Percentiles rank a stretch among this genome's conserved stretches.
These are phyloP conservation scores for Ethmia dodecea DNA, from an alignment of 2,888 invertebrate genomes.

Conservation along the genomic window DNA sequence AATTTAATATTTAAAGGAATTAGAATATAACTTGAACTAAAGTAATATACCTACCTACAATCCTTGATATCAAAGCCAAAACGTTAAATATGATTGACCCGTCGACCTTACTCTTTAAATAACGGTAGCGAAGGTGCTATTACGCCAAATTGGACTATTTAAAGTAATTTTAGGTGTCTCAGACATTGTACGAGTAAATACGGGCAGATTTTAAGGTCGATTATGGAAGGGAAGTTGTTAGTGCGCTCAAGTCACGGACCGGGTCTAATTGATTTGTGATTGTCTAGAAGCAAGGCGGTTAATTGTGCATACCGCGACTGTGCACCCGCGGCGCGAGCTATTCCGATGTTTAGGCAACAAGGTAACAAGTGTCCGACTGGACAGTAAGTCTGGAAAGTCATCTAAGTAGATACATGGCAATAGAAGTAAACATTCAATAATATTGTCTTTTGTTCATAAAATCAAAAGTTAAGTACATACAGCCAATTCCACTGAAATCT, in stretches of 20 bases:
- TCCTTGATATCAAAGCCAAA: constrained; percentile 1
- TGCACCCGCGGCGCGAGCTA: no score
- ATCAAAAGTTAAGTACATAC: no score
- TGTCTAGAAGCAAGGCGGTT: constrained; percentile 19
- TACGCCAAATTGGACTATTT: constrained; percentile 22
- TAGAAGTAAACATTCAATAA: no score
- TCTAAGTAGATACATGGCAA: no score
- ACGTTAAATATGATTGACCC: constrained; percentile 17
- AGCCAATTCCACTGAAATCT: no score
- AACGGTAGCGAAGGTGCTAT: constrained; percentile 19
- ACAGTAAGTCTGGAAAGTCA: no score
- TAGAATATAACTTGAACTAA: no score
- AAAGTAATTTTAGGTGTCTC: constrained; percentile 17
- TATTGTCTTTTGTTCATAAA: no score
- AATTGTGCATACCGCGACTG: constrained; percentile 15
- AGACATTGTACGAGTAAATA: constrained; percentile 1
- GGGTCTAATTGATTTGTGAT: constrained; percentile 22
- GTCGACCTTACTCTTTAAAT: constrained; percentile 36
- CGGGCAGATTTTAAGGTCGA: not conserved
- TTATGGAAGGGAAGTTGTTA: constrained; percentile 17
- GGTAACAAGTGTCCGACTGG: no score
- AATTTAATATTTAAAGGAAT: no score
- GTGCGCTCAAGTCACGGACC: constrained; percentile 20
- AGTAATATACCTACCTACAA: no score
- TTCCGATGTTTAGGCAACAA: no score